A percentile compares a stretch with the other conserved stretches of the same genome.
phyloP scores from a whole-genome alignment of 2,797 vertebrate species.

The Chelmon rostratus region DNA sequence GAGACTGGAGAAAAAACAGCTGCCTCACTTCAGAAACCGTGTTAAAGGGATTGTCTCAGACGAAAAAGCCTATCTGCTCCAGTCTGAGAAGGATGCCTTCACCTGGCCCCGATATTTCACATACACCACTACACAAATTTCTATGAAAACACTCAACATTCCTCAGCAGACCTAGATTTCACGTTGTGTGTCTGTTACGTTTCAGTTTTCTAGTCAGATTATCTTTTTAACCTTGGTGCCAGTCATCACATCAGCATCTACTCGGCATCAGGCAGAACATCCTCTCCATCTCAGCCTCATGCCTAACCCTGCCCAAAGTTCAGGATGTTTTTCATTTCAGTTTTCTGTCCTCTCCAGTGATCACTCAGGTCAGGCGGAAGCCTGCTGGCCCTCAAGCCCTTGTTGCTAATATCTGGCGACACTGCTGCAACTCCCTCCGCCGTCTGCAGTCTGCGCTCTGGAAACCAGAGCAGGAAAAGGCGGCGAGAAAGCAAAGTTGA shows the following conservation, averaged over 20 bases:
- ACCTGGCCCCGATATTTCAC: too few relatives aligned
- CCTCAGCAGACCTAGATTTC: background rate
- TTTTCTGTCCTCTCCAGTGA: conserved; percentile 21
- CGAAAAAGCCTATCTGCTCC: too few relatives aligned
- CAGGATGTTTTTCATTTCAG: conserved; percentile 35
- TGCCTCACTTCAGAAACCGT: background rate
- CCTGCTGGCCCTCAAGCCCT: conserved; percentile 45
- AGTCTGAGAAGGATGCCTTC: background rate
- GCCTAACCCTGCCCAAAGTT: conserved; percentile 29
- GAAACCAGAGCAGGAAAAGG: conserved; percentile 70
- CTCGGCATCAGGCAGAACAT: conserved; percentile 18
- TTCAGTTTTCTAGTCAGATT: background rate
- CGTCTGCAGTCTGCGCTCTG: conserved; percentile 41
- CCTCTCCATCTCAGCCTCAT: conserved; percentile 27
- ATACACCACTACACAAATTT: too few relatives aligned
- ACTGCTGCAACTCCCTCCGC: conserved; percentile 36
- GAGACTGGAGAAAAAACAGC: too few relatives aligned
- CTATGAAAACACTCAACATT: background rate
- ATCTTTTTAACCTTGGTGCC: background rate
- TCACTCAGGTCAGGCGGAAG: conserved; percentile 22
- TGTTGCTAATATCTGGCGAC: conserved; percentile 69
- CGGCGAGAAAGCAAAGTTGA: conserved; percentile 66
- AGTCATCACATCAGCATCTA: background rate
- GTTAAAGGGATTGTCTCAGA: background rate
- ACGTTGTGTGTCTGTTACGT: background rate